Base-by-base conservation (phyloP, 2,888 invertebrate species). In the Penaeus monodon region DNA sequence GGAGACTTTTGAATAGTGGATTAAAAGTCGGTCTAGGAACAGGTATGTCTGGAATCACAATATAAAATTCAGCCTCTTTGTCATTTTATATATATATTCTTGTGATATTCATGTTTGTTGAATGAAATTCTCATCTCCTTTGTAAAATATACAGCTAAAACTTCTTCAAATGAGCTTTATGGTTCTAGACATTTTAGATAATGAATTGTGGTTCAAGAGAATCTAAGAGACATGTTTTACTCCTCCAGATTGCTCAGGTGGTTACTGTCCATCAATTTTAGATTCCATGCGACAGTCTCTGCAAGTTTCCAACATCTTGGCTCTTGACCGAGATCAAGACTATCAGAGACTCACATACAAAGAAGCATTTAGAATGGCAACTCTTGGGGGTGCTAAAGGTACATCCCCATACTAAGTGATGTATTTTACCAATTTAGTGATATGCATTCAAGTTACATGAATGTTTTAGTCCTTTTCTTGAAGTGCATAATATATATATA, bases 21-120 rank as follows among this genome's bases (percentile, higher is more conserved):
- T 92, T 98, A 38, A 95, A 94, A 91, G 95, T 98, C 85, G 97
- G 97, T 14, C 93, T 98, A 74, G 98, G 98, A 90, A 97, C 97
- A 92, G 97, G 97, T 97, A 93, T 76, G 85, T 80, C 24, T 17
- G n/a, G 91, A 49, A n/a, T 24, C 33, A 20, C 57, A 17, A 57
- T 14, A 57, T 57, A 20, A 57, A 57, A 57, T 57, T 57, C 2
- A 20, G 3, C 17, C 1, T 17, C 12, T 57, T 10, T 10, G 38
- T 44, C 10, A 44, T 44, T 38, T 38, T 38, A 38, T 49, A 49
- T 14, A 49, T 57, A 57, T 4, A 57, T 57, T 57, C 57, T 57
- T 17, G 57, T 57, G 14, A 17, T 17, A 17, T 57, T 57, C 14
- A 57, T 20, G 17, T 57, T 49, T 20, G 17, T 57, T 57, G 17